These are phyloP conservation scores for Enteromius treurensis DNA, from an alignment of 2,797 vertebrate genomes.

Conservation along the genomic window DNA sequence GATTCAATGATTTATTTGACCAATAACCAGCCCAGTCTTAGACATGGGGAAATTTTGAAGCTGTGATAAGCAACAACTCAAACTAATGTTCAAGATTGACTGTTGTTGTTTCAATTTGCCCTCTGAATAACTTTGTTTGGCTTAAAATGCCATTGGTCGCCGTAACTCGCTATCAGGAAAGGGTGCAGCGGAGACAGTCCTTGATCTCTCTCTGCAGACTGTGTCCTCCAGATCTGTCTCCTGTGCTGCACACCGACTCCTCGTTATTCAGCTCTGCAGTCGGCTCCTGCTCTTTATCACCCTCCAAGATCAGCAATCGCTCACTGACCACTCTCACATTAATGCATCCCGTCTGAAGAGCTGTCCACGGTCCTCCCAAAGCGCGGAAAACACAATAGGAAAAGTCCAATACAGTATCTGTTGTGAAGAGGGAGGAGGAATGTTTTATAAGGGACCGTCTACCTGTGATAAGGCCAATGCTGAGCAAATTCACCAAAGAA, in stretches of 20 bases:
- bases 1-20: not conserved
- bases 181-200: constrained; percentile 20
- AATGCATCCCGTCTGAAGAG: constrained; percentile 75
- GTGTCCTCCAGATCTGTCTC: constrained; percentile 77
- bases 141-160: constrained; percentile 12
- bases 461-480: constrained; percentile 21
- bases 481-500: constrained; percentile 4
- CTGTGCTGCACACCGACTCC: constrained; percentile 67
- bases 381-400: constrained; percentile 73
- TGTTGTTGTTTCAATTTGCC: constrained; percentile 65
- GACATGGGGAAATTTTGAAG: not conserved
- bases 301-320: constrained; percentile 80
- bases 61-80: not conserved
- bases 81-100: constrained; percentile 63
- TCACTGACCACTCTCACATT: constrained; percentile 79
- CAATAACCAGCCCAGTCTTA: not conserved
- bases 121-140: constrained; percentile 42
- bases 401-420: constrained; percentile 47
- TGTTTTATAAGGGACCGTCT: constrained; percentile 28
- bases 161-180: constrained; percentile 14
- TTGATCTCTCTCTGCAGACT: constrained; percentile 71
- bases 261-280: constrained; percentile 72
- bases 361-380: constrained; percentile 69
- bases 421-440: constrained; percentile 14
- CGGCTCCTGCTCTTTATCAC: constrained; percentile 75